Evolutionary conservation across 2,113 vertebrate species (phyloP).

Genomic region (Peromyscus maniculatus): DNA sequence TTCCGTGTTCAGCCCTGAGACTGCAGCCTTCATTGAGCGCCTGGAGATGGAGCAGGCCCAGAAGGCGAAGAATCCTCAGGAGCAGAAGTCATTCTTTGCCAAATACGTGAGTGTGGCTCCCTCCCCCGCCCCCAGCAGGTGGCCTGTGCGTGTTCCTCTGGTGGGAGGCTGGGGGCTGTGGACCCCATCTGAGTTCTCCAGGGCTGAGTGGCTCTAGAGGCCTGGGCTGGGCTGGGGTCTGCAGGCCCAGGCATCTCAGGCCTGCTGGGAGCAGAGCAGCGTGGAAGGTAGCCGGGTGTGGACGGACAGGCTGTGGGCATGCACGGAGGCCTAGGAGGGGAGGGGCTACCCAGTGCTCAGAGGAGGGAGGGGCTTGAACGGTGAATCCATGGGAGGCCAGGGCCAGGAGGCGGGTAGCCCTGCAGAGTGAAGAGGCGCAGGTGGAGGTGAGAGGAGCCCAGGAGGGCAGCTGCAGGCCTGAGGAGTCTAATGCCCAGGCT

Average conservation of each 20-base stretch:
- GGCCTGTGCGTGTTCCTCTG: rapidly evolving
- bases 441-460: rapidly evolving
- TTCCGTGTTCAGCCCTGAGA: slow-evolving; percentile 90
- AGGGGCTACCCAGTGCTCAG: not conserved
- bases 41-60: slow-evolving; percentile 94
- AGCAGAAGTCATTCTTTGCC: slow-evolving; percentile 97
- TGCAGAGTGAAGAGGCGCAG: too few relatives aligned
- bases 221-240: not conserved
- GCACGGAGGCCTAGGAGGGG: not conserved
- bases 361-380: too few relatives aligned
- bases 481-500: not conserved
- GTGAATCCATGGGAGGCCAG: too few relatives aligned
- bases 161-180: not conserved
- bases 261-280: not conserved
- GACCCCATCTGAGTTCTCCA: rapidly evolving
- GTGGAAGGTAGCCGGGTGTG: not conserved
- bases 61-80: slow-evolving; percentile 95
- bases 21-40: slow-evolving; percentile 92
- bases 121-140: too few relatives aligned
- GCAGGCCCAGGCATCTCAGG: not conserved
- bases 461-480: not conserved
- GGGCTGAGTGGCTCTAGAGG: not conserved
- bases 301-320: not conserved
- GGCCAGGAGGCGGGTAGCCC: rapidly evolving
- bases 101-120: slow-evolving; percentile 93